Conservation (phyloP, 2,888 invertebrate genomes). For the Scaptomyza cyrtandrae region DNA sequence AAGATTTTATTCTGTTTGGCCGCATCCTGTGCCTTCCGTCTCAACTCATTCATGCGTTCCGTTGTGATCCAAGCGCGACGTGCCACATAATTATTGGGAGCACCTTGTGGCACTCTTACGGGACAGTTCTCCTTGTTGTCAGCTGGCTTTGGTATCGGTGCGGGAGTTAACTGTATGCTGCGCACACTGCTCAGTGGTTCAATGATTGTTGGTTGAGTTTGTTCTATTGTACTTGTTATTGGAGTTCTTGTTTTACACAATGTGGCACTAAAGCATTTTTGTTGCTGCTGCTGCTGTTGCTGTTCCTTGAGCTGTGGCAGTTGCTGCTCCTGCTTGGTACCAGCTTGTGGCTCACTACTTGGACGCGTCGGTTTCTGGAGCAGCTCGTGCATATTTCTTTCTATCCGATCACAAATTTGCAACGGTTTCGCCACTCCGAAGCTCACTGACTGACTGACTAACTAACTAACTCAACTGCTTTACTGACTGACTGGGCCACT, state of each 20-base stretch:
- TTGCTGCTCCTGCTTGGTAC: slow-evolving; percentile 34
- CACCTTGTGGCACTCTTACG: slow-evolving; percentile 39
- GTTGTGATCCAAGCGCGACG: slow-evolving; percentile 86
- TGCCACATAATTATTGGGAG: slow-evolving; percentile 78
- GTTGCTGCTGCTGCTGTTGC: slow-evolving; percentile 30
- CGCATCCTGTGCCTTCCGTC: slow-evolving; percentile 88
- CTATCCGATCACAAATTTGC: slow-evolving; percentile 46
- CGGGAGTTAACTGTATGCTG: slow-evolving; percentile 65
- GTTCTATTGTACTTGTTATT: slow-evolving; percentile 14
- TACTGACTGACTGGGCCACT: slow-evolving; percentile 65
- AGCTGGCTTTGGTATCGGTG: slow-evolving; percentile 10
- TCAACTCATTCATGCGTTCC: slow-evolving; percentile 88
- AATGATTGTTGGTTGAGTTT: slow-evolving; percentile 29
- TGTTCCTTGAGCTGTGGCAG: slow-evolving; percentile 34
- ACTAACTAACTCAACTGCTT: slow-evolving; percentile 19
- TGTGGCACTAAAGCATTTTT: slow-evolving; percentile 65
- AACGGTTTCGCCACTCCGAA: slow-evolving; percentile 28
- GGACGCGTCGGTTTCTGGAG: slow-evolving; percentile 53
- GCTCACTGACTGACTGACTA: slow-evolving; percentile 45
- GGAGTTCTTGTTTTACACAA: slow-evolving; percentile 39
- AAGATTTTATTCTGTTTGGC: slow-evolving; percentile 88
- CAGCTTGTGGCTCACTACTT: slow-evolving; percentile 68
- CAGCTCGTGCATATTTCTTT: slow-evolving; percentile 58
- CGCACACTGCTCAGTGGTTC: slow-evolving; percentile 52
- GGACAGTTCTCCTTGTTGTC: slow-evolving; percentile 53